Evolutionary conservation across 2,113 vertebrate species (phyloP), one percentile per base, ranked within the genome.

Genomic region (Poeciliopsis prolifica): DNA sequence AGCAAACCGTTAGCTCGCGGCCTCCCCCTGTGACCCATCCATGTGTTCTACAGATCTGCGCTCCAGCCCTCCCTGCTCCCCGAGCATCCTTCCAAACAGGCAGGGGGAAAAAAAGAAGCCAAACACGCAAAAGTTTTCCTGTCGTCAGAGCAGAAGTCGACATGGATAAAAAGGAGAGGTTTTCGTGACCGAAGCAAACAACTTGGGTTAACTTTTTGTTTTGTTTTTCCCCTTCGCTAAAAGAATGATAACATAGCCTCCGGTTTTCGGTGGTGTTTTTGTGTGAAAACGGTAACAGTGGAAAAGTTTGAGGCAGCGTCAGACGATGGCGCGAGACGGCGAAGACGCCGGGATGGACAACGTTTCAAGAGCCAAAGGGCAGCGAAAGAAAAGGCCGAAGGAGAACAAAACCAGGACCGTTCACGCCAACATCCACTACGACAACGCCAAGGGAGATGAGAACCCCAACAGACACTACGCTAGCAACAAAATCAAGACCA

Each of bases 401-500:
- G 96, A 95, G 76, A 87, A 72, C 70, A 96, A 93, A 87, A 95
- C 92, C 31, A 89, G 97, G 83, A 91, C 74, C 0, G 97, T 98
- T 63, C 90, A 93, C 90, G 96, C 96, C 24, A 97, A 94, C 87
- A 77, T 94, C 58, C 89, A 95, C 68, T 89, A 93, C 62, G 93
- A 94, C 19, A 60, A 35, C 81, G 89, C 90, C 82, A 91, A 92
- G 71, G 85, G 93, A 22, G 87, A 83, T 31, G 91, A 93, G 37
- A 94, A 92, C 88, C 94, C 94, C 0, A 93, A 87, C 85, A 87
- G 93, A 70, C 91, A 89, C 67, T 92, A 95, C 77, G 95, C 97
- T 31, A 91, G 94, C 94, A 99, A 99, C 92, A 91, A 95, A 84
- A 96, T 99, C 40, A 96, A 97, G 94, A 99, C 97, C 82, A 97